phyloP scores from a whole-genome alignment of 2,888 invertebrate genomes.

The Ophion ventricosus region DNA sequence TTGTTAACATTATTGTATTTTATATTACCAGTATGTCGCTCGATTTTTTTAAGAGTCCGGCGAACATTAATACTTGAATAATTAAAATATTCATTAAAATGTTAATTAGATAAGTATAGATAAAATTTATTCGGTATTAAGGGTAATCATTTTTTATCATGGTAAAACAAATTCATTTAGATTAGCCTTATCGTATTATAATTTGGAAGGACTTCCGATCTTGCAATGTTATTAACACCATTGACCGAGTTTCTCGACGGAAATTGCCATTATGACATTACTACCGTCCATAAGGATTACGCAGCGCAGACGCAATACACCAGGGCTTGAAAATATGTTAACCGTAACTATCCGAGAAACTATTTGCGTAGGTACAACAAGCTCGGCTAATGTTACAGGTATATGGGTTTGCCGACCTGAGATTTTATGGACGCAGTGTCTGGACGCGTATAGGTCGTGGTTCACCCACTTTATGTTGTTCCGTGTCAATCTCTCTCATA shows the following conservation, averaged over 20 bases:
- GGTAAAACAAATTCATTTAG: background rate
- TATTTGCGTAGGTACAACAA: constrained; percentile 50
- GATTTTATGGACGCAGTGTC: constrained; percentile 30
- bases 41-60: background rate
- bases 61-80: too few species aligned
- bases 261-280: constrained; percentile 44
- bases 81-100: too few species aligned
- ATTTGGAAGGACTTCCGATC: constrained; percentile 17
- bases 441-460: background rate
- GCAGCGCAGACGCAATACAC: constrained; percentile 8
- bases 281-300: constrained; percentile 35
- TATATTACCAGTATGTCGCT: background rate
- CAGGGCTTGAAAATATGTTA: background rate
- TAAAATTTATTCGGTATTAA: background rate
- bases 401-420: constrained; percentile 27
- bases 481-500: background rate
- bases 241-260: constrained; percentile 37
- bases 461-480: constrained; percentile 6
- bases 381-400: constrained; percentile 6
- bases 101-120: background rate
- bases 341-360: constrained; percentile 19
- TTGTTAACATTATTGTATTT: background rate
- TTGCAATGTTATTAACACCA: constrained; percentile 2
- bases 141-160: background rate
- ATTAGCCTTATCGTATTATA: background rate